A percentile compares a stretch with the other conserved stretches of the same genome.
Evolutionary conservation across 2,113 vertebrate species (phyloP).

Genomic region (Chelonoidis abingdonii): DNA sequence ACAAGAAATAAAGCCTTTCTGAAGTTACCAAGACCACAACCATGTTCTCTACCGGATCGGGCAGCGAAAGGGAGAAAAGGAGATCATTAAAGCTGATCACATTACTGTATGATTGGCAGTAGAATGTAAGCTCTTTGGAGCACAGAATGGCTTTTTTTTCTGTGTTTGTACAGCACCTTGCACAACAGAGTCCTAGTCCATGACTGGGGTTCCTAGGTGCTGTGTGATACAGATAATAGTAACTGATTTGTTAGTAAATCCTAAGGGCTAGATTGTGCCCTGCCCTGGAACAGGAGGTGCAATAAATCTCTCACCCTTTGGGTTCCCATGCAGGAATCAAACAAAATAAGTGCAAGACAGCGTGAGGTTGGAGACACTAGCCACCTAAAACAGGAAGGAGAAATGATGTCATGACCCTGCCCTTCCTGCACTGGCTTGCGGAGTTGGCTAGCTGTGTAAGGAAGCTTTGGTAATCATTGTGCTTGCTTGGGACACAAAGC

Average conservation of each 20-base stretch:
- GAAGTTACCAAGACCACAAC: slow-evolving; percentile 14
- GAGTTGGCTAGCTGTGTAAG: neutral
- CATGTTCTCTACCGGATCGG: neutral
- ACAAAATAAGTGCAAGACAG: neutral
- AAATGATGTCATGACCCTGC: neutral
- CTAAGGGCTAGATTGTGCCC: neutral
- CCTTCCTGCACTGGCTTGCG: neutral
- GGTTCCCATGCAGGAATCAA: neutral
- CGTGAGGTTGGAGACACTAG: neutral
- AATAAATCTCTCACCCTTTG: neutral
- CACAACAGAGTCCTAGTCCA: neutral
- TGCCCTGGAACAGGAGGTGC: neutral
- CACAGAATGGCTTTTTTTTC: neutral
- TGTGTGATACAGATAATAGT: neutral
- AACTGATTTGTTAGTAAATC: neutral
- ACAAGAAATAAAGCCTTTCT: neutral
- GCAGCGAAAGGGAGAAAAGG: neutral
- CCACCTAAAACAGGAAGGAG: neutral
- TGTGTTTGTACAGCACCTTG: neutral
- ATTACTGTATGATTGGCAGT: neutral
- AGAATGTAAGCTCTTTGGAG: neutral
- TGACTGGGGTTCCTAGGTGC: neutral
- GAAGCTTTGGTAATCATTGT: neutral
- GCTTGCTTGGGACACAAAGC: neutral
- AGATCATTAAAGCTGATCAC: neutral